Evolutionary conservation across 2,888 invertebrate species (phyloP), one percentile per base, ranked within the genome.

Genomic region (Nomada flava): DNA sequence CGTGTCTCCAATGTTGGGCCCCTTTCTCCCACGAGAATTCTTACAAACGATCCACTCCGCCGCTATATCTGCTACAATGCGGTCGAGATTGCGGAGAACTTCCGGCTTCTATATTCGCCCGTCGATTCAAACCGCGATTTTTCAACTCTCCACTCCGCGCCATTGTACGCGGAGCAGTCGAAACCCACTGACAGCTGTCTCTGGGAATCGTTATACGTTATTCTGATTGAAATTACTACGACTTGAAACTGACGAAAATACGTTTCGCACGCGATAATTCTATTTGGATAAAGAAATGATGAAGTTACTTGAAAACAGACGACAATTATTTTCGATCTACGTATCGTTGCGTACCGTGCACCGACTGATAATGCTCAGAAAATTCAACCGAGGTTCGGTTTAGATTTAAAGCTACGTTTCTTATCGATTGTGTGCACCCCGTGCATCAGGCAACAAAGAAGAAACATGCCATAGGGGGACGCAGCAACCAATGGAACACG

Each of bases 21-120:
- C 50, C 47, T 70, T 68, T 53, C 50, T 50, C 65, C 70, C 74
- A 29, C 65, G 50, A 84, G 78, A 79, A 79, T 79, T 86, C 89
- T 80, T 87, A 80, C 81, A 86, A 88, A 88, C 83, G 84, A 89
- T 87, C 79, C 82, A 79, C 81, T 84, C 71, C 69, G 71, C 52
- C 68, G 75, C 75, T 70, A 65, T 69, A 70, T 73, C 72, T 65
- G 73, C 79, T 76, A 88, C 89, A 88, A 88, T 88, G 86, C 87
- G 69, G 79, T 76, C 84, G 82, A 75, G 89, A 88, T 88, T 88
- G 87, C 87, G 52, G 81, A 86, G 87, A 83, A 83, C 87, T 88
- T 88, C 86, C 89, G 86, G 86, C 83, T 86, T 64, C 81, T 62
- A 64, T 79, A 82, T 82, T 87, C 84, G 76, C 68, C 57, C 84